Evolutionary conservation across 2,113 vertebrate genomes (phyloP).

Genomic region (Oncorhynchus tshawytscha): DNA sequence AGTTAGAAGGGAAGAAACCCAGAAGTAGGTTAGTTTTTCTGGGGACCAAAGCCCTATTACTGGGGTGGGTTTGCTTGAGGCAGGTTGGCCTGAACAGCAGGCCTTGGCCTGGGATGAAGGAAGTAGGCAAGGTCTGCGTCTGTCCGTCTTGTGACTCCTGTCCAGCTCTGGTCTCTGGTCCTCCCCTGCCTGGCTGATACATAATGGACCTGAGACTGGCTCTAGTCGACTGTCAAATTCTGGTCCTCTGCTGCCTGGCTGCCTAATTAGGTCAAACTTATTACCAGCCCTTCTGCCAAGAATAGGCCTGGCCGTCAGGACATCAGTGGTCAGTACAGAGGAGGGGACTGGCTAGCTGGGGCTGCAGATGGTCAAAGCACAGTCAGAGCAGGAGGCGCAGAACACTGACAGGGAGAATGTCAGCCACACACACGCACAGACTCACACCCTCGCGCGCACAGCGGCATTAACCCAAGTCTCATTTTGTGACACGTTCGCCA

Average conservation of each 20-base stretch:
- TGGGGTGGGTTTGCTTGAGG: not conserved
- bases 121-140: not conserved
- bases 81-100: no score
- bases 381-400: not conserved
- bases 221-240: not conserved
- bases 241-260: not conserved
- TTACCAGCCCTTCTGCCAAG: slow-evolving; percentile 32
- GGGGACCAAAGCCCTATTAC: not conserved
- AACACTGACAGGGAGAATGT: not conserved
- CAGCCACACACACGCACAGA: not conserved
- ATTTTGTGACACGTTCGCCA: not conserved
- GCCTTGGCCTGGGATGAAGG: no score
- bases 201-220: no score
- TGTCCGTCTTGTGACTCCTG: not conserved
- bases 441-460: not conserved
- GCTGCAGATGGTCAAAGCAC: not conserved
- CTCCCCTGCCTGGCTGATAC: not conserved
- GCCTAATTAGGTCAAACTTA: slow-evolving; percentile 33
- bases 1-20: no score
- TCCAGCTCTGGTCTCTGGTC: not conserved
- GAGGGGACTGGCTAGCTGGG: no score
- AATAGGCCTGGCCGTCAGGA: slow-evolving; percentile 17
- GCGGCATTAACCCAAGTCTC: not conserved
- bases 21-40: not conserved
- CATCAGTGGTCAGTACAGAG: no score